These are phyloP conservation scores for Xerus inauris DNA, from an alignment of 2,113 vertebrate genomes.

Conservation along the genomic window DNA sequence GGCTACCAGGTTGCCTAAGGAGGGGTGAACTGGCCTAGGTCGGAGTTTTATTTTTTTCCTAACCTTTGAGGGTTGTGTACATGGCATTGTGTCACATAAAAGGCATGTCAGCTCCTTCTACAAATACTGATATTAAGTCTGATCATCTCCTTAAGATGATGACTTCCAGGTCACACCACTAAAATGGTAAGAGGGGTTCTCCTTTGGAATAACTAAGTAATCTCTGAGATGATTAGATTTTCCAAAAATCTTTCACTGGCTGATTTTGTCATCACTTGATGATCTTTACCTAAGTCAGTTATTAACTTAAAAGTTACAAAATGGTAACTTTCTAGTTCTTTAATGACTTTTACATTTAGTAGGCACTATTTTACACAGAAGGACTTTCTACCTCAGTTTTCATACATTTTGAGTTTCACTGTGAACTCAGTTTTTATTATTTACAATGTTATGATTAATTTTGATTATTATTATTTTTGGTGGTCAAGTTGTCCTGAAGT, in stretches of 20 bases:
- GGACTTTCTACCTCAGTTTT: neutral
- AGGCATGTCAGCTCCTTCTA: neutral
- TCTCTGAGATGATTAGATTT: neutral
- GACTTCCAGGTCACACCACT: neutral
- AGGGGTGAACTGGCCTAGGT: no score
- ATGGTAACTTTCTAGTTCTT: neutral
- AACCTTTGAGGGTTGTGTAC: neutral
- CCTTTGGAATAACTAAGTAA: neutral
- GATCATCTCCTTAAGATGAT: neutral
- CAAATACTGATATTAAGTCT: neutral
- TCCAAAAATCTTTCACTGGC: neutral
- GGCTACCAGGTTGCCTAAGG: no score
- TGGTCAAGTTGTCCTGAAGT: neutral
- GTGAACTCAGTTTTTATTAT: neutral
- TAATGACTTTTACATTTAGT: neutral
- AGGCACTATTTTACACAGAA: neutral
- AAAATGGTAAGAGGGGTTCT: neutral
- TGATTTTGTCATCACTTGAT: constrained; percentile 19
- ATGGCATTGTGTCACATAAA: neutral
- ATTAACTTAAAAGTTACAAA: neutral
- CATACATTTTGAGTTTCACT: neutral
- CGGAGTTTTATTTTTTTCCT: neutral
- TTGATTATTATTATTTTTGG: neutral
- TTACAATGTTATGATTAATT: neutral
- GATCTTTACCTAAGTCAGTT: neutral